These are phyloP conservation scores for Lithophane leautieri DNA, from an alignment of 2,888 invertebrate species.

Conservation along the genomic window DNA sequence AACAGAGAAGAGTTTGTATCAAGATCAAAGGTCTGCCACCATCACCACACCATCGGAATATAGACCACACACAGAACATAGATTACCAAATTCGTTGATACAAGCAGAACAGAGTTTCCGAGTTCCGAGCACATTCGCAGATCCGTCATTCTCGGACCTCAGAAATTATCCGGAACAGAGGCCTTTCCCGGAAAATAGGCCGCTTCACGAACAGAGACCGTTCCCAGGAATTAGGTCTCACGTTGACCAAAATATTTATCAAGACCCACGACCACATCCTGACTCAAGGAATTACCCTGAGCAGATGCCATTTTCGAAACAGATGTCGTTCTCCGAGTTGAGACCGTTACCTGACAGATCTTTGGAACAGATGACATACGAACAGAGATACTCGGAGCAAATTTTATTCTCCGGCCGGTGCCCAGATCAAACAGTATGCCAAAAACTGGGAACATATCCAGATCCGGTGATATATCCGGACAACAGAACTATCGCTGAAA, in stretches of 20 bases:
- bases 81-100: constrained; percentile 31
- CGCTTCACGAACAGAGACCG: constrained; percentile 26
- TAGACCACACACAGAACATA: constrained; percentile 31
- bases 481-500: constrained; percentile 26
- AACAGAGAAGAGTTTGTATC: constrained; percentile 17
- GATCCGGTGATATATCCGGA: constrained; percentile 38
- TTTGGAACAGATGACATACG: constrained; percentile 38
- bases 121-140: constrained; percentile 31
- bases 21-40: constrained; percentile 24
- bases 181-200: constrained; percentile 14
- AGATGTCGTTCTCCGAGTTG: constrained; percentile 20
- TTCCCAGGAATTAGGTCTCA: constrained; percentile 29
- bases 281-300: constrained; percentile 35
- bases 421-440: constrained; percentile 15
- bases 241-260: constrained; percentile 26
- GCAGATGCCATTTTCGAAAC: constrained; percentile 36
- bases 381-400: constrained; percentile 36
- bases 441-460: constrained; percentile 37
- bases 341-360: constrained; percentile 24
- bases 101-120: constrained; percentile 37
- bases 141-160: constrained; percentile 18
- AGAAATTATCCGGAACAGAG: constrained; percentile 36
- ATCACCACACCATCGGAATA: constrained; percentile 25
- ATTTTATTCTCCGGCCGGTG: constrained; percentile 16
- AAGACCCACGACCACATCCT: constrained; percentile 28